Evolutionary conservation across 1,140 invertebrate genomes (phyloP).

Genomic region (Drosophila ohnishii): DNA sequence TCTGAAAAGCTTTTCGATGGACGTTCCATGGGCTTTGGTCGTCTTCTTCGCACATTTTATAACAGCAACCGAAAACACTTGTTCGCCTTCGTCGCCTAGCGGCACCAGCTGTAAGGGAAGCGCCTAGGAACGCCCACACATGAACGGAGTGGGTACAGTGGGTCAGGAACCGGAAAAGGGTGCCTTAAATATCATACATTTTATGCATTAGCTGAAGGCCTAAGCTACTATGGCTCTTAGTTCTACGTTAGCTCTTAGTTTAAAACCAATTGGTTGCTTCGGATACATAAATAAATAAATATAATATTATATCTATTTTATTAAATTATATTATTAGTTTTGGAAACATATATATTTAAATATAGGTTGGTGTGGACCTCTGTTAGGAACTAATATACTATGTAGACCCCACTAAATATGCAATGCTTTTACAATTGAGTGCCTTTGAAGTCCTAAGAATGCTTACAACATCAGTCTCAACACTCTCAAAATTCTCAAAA

Average conservation of each 20-base stretch:
- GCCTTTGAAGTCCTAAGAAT: not conserved
- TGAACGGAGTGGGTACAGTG: conserved; percentile 34
- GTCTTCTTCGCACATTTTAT: conserved; percentile 21
- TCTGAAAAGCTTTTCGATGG: conserved; percentile 59
- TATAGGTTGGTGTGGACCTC: too few species aligned
- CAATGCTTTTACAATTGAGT: not conserved
- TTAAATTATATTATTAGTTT: too few species aligned
- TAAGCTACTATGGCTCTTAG: too few species aligned
- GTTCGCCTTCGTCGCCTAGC: conserved; percentile 47
- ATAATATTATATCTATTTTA: too few species aligned
- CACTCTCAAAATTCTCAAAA: not conserved
- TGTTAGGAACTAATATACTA: too few species aligned
- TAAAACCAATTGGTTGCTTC: too few species aligned
- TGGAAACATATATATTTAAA: too few species aligned
- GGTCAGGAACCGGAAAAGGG: not conserved
- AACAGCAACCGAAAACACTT: conserved; percentile 49
- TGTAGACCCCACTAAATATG: not conserved
- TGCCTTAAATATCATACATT: too few species aligned
- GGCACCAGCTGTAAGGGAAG: conserved; percentile 32
- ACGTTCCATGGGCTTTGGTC: conserved; percentile 42
- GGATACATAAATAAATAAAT: not conserved
- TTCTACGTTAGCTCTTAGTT: too few species aligned
- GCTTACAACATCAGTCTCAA: not conserved
- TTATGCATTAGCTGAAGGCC: too few species aligned
- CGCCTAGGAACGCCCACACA: conserved; percentile 34